Evolutionary conservation across 2,797 vertebrate species (phyloP).

Genomic region (Eutrigla gurnardus): DNA sequence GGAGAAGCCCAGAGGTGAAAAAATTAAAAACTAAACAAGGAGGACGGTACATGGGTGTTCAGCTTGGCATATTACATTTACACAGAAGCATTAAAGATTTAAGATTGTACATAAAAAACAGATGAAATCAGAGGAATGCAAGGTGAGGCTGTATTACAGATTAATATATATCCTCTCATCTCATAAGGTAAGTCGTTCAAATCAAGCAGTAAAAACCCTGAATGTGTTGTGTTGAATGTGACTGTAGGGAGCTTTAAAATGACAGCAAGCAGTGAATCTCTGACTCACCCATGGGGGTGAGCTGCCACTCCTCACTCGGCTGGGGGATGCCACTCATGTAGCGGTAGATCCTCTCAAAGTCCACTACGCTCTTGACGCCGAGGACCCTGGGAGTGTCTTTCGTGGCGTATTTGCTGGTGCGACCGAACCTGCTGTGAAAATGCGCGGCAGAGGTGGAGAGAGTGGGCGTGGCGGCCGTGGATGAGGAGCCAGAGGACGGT

Average conservation of each 20-base stretch:
- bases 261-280: neutral
- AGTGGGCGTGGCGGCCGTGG: neutral
- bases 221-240: neutral
- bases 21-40: too few species aligned
- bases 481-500: neutral
- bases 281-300: conserved; percentile 82
- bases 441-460: neutral
- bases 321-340: conserved; percentile 67
- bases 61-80: too few species aligned
- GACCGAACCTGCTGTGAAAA: neutral
- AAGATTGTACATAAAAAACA: too few species aligned
- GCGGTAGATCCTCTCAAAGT: conserved; percentile 83
- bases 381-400: conserved; percentile 2
- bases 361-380: conserved; percentile 51
- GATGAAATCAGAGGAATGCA: too few species aligned
- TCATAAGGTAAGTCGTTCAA: too few species aligned
- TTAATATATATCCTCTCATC: too few species aligned
- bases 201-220: too few species aligned
- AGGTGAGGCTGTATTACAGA: too few species aligned
- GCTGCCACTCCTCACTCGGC: conserved; percentile 24
- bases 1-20: too few species aligned
- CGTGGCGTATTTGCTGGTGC: conserved; percentile 15
- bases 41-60: too few species aligned
- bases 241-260: neutral
- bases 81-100: too few species aligned